Evolutionary conservation across 37 sponge, comb jelly and placozoan species (phyloP), one percentile per base, ranked within the genome.

Genomic region (Ianthella basta): DNA sequence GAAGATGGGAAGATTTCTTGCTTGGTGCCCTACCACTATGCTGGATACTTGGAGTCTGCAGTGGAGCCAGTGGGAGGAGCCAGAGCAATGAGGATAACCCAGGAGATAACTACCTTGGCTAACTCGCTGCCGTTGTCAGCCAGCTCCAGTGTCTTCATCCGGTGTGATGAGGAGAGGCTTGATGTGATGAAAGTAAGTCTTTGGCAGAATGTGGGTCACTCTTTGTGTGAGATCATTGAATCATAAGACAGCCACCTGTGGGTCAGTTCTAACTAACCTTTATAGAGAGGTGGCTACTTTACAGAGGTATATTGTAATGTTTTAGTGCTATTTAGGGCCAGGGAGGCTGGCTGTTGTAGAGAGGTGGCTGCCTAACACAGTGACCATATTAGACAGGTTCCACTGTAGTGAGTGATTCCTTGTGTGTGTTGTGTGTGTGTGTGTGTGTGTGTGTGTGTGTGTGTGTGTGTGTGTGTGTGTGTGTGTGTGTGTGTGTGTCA

Each of bases 91-190:
- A 65, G 98, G 60, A 86, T 97, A 44, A 96, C 98, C 25, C 95
- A 95, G 81, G 98, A 97, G 64, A 68, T 95, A 18, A 55, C 95
- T 25, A 63, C 96, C 34, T 86, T 97, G 19, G 53, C 94, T 59
- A 87, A 93, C 39, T 97, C 98, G 50, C 89, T 97, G n/a, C 98
- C 98, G 18, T 87, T 95, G 41, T 91, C 96, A 25, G 84, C 86
- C 25, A 81, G 85, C 57, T 90, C 96, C 33, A 84, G 86, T 54
- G 96, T 97, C 20, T 97, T 97, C 72, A 91, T 95, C 19, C 82
- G 94, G 24, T 91, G 87, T 65, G 97, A 96, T 80, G 94, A 91
- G 37, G 91, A 93, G 60, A 67, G 94, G 20, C 80, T 94, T 27
- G 97, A 96, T n/a, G 87, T 96, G 20, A 96, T 96, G 95, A 96